Conservation (phyloP, 92 coral and sea anemone species). For the Epizoanthus stellaris region DNA sequence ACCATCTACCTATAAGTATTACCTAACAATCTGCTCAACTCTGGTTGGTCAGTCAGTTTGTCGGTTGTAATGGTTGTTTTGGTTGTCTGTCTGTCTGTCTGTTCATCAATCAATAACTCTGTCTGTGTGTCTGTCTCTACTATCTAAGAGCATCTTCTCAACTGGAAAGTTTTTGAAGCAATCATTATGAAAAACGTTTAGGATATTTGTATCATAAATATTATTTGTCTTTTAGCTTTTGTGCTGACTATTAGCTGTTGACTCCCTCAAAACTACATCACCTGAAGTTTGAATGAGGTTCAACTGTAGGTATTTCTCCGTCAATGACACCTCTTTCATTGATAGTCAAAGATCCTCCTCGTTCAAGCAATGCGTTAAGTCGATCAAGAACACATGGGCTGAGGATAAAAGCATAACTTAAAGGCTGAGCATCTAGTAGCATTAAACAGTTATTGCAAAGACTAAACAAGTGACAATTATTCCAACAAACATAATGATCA, state of each 20-base stretch:
- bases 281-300: constrained; percentile 97
- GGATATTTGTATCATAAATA: background rate
- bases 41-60: too few relatives aligned
- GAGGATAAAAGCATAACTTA: background rate
- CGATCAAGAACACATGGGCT: constrained; percentile 98
- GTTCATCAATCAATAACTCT: too few relatives aligned
- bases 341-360: constrained; percentile 84
- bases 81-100: too few relatives aligned
- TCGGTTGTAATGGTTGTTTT: too few relatives aligned
- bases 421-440: background rate
- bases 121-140: too few relatives aligned
- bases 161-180: background rate
- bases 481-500: background rate
- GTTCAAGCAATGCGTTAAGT: constrained; percentile 92
- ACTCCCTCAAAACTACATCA: constrained; percentile 4
- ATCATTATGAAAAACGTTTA: background rate
- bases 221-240: background rate
- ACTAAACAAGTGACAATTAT: background rate
- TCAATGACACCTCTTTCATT: constrained; percentile 97
- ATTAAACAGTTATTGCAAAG: too few relatives aligned
- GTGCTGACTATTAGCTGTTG: background rate
- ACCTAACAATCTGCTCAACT: too few relatives aligned
- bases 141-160: too few relatives aligned
- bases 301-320: constrained; percentile 89
- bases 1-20: too few relatives aligned